Conservation (phyloP, 2,888 invertebrate species). For the Andrena haemorrhoa region DNA sequence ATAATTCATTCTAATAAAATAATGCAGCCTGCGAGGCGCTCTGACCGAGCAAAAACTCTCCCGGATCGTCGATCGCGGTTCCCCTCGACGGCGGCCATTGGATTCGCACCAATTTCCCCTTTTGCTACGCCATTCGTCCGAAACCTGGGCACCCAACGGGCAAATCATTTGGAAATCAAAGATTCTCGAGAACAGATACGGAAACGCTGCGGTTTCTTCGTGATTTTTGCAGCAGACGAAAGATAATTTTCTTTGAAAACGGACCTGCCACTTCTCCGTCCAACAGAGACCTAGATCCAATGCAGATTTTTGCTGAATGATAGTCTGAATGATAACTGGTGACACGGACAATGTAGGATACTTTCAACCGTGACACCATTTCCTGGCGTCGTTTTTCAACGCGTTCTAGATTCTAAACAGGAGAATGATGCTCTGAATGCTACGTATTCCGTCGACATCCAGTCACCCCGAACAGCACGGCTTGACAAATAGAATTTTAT, state of each 20-base stretch:
- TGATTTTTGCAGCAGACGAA: not conserved
- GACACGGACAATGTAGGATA: slow-evolving; percentile 24
- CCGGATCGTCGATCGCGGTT: slow-evolving; percentile 53
- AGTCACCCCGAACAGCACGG: slow-evolving; percentile 34
- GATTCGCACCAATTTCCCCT: slow-evolving; percentile 49
- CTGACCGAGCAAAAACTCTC: slow-evolving; percentile 67
- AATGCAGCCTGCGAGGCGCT: slow-evolving; percentile 77
- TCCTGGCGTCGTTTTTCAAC: slow-evolving; percentile 43
- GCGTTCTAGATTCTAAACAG: slow-evolving; percentile 55
- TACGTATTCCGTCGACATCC: slow-evolving; percentile 32
- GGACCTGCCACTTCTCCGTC: not conserved
- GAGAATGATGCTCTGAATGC: slow-evolving; percentile 44
- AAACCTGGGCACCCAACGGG: too few species aligned
- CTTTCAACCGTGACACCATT: slow-evolving; percentile 59
- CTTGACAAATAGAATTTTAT: slow-evolving; percentile 50
- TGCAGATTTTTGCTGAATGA: slow-evolving; percentile 23
- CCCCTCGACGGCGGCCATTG: slow-evolving; percentile 25
- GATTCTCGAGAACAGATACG: too few species aligned
- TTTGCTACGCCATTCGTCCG: not conserved
- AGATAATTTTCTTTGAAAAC: not conserved
- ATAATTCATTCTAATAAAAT: slow-evolving; percentile 84
- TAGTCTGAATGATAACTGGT: slow-evolving; percentile 20
- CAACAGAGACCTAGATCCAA: not conserved
- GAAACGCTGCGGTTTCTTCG: too few species aligned
- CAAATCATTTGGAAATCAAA: too few species aligned